Evolutionary conservation across 2,113 vertebrate species (phyloP).

Genomic region (Pachyramphus minor): DNA sequence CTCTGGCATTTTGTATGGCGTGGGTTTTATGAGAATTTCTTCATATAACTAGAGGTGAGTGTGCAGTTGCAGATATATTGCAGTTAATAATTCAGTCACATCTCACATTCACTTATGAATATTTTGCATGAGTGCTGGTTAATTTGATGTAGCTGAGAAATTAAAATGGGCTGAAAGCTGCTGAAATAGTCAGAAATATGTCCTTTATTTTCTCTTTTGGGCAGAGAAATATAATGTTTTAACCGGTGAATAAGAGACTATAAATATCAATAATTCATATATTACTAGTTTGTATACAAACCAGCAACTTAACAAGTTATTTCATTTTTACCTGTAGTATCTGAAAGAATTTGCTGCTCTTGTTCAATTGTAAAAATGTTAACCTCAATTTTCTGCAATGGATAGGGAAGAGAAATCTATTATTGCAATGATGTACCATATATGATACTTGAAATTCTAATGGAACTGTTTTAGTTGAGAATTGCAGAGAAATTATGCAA

Average conservation of each 20-base stretch:
- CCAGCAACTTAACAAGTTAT: neutral
- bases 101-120: neutral
- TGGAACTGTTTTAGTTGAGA: neutral
- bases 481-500: neutral
- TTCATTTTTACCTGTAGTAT: neutral
- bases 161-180: neutral
- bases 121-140: neutral
- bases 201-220: neutral
- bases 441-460: neutral
- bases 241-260: neutral
- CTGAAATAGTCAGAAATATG: neutral
- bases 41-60: neutral
- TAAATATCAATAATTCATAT: neutral
- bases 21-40: neutral
- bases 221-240: neutral
- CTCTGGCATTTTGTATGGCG: neutral
- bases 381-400: neutral
- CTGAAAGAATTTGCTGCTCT: neutral
- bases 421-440: neutral
- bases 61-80: neutral
- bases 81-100: neutral
- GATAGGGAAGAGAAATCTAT: neutral
- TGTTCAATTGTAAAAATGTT: neutral
- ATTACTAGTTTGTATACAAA: neutral
- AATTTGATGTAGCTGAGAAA: neutral